Conservation (phyloP, 2,888 invertebrate genomes). For the Cloeon dipterum region DNA sequence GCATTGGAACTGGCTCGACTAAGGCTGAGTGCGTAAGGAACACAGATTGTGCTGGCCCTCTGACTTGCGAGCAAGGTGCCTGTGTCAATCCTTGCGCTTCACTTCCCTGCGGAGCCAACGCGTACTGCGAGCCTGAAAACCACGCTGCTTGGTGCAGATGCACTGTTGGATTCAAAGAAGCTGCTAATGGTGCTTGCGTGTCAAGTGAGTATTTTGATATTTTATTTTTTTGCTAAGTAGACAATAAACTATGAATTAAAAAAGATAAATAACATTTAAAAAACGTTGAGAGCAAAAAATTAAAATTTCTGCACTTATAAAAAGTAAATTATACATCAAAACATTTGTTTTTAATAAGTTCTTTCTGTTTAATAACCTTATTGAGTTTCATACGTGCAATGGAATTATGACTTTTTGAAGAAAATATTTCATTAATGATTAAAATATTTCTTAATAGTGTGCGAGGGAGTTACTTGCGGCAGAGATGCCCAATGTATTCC, state of each 20-base stretch:
- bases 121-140: conserved; percentile 68
- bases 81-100: conserved; percentile 63
- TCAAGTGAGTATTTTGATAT: conserved; percentile 46
- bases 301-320: neutral
- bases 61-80: conserved; percentile 52
- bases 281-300: neutral
- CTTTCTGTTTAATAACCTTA: too few relatives aligned
- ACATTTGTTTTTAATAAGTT: too few relatives aligned
- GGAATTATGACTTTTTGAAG: too few relatives aligned
- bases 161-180: conserved; percentile 56
- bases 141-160: conserved; percentile 81
- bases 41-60: conserved; percentile 55
- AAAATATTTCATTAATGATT: neutral
- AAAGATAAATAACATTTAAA: neutral
- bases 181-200: conserved; percentile 56
- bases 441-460: conserved; percentile 24
- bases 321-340: neutral
- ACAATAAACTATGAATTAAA: neutral
- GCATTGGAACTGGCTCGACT: conserved; percentile 30
- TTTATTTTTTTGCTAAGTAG: neutral
- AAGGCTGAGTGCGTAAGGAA: conserved; percentile 46
- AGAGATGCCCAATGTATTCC: conserved; percentile 67
- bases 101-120: conserved; percentile 58
- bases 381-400: too few relatives aligned
- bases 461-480: conserved; percentile 55